These are phyloP conservation scores for Mirza zaza DNA, from an alignment of 2,113 vertebrate genomes.

Conservation along the genomic window DNA sequence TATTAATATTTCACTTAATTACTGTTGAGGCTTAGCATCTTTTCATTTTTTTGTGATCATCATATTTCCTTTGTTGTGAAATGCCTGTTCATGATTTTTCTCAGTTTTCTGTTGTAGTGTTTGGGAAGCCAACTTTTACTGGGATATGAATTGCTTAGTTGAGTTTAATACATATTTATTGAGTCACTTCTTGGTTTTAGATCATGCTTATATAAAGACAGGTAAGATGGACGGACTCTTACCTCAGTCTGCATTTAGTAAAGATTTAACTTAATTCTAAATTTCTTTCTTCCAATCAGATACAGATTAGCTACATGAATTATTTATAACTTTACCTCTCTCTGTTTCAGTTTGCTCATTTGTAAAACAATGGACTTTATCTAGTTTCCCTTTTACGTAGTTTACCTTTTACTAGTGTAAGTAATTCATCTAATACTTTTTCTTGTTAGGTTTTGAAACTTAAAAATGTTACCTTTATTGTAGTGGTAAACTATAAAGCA, in stretches of 20 bases:
- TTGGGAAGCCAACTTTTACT: background rate
- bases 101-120: background rate
- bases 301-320: background rate
- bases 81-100: background rate
- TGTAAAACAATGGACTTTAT: background rate
- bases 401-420: background rate
- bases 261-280: background rate
- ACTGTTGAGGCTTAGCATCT: background rate
- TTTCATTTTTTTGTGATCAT: background rate
- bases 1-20: background rate
- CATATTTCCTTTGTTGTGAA: background rate
- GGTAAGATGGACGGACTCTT: background rate
- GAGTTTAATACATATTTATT: slow-evolving; percentile 36
- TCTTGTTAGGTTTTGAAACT: slow-evolving; percentile 43
- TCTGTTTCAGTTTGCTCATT: slow-evolving; percentile 19
- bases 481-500: background rate
- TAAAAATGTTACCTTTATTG: slow-evolving; percentile 43
- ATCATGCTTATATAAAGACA: background rate
- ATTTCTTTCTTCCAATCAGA: slow-evolving; percentile 25
- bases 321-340: background rate
- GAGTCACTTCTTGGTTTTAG: slow-evolving; percentile 10
- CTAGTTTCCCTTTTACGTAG: background rate
- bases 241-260: slow-evolving; percentile 26
- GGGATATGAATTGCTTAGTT: background rate
- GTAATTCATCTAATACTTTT: slow-evolving; percentile 23